phyloP scores from a whole-genome alignment of 2,888 invertebrate species.

The Autographa gamma region DNA sequence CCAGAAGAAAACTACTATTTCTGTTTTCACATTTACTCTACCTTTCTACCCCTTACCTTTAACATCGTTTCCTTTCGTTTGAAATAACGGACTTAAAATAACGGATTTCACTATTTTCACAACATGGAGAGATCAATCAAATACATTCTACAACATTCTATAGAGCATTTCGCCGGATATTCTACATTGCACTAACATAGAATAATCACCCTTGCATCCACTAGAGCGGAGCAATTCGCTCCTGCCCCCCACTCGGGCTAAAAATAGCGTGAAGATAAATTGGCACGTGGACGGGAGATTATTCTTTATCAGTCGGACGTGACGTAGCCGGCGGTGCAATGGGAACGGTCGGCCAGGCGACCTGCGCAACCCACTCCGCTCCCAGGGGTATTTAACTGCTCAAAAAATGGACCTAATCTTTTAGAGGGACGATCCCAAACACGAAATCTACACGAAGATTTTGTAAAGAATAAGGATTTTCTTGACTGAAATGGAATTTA shows the following conservation, averaged over 20 bases:
- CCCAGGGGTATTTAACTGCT: background rate
- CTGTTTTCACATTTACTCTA: too few species aligned
- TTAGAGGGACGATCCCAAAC: background rate
- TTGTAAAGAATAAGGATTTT: background rate
- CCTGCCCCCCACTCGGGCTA: conserved; percentile 26
- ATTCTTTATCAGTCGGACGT: conserved; percentile 19
- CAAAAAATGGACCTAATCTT: conserved; percentile 1
- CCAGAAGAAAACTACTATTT: too few species aligned
- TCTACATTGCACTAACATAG: conserved; percentile 1
- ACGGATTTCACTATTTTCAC: background rate
- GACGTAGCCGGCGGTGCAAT: background rate
- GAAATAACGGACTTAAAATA: too few species aligned
- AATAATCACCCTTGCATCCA: conserved; percentile 3
- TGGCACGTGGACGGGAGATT: conserved; percentile 22
- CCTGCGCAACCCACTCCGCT: background rate
- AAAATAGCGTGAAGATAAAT: conserved; percentile 29
- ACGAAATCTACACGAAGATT: background rate
- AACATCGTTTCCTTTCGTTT: too few species aligned
- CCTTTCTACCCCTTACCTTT: too few species aligned
- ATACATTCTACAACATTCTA: background rate
- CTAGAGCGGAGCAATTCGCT: conserved; percentile 11
- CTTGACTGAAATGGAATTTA: background rate
- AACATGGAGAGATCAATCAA: background rate
- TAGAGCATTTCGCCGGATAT: background rate
- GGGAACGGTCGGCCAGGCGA: background rate